Conservation (phyloP, 2,888 invertebrate species). For the Athalia cordata region DNA sequence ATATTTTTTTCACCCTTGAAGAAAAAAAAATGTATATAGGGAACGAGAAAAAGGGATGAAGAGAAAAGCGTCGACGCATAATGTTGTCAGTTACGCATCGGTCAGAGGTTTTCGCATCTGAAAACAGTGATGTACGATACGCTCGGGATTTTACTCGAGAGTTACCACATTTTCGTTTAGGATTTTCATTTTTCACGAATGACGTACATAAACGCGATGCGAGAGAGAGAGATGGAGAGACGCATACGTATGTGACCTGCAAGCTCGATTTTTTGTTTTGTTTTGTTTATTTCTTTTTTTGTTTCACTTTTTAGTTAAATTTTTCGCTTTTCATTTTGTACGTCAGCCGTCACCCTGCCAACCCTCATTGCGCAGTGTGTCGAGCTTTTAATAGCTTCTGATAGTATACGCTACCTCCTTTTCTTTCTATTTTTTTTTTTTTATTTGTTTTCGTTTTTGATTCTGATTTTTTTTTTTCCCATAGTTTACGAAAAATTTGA, state of each 20-base stretch:
- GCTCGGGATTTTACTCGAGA: slow-evolving; percentile 13
- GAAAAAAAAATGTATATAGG: background rate
- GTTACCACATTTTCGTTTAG: slow-evolving; percentile 5
- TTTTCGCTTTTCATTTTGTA: too few relatives aligned
- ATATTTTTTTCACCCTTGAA: background rate
- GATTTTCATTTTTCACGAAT: background rate
- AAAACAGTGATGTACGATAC: slow-evolving; percentile 32
- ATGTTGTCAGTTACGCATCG: slow-evolving; percentile 35
- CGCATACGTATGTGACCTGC: background rate
- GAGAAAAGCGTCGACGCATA: background rate
- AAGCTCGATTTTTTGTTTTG: background rate
- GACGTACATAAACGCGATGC: background rate
- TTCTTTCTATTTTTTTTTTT: too few relatives aligned
- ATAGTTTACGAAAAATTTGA: too few relatives aligned
- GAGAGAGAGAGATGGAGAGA: background rate
- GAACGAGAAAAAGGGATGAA: background rate
- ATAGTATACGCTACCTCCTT: too few relatives aligned
- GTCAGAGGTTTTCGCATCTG: slow-evolving; percentile 8
- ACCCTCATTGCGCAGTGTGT: too few relatives aligned
- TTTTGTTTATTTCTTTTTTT: background rate
- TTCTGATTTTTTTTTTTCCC: too few relatives aligned
- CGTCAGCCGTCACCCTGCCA: too few relatives aligned
- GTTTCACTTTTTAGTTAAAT: background rate
- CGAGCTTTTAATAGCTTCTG: too few relatives aligned
- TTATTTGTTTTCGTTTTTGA: too few relatives aligned